These are phyloP conservation scores for Lacanobia oleracea DNA, from an alignment of 2,888 invertebrate species.

Conservation along the genomic window DNA sequence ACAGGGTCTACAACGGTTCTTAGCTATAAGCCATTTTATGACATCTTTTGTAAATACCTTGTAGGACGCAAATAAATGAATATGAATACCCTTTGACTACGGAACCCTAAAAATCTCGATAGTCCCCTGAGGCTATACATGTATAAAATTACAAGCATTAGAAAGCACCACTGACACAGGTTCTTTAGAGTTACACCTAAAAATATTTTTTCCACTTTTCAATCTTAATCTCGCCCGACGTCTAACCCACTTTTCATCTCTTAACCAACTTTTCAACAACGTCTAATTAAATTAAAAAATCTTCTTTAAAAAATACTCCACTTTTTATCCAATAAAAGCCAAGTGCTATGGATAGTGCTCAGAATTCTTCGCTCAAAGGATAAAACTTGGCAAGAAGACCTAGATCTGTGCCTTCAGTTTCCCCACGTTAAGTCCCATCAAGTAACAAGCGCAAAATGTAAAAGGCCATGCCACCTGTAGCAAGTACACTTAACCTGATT, in stretches of 20 bases:
- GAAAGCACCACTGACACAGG: too few relatives aligned
- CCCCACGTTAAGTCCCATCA: constrained; percentile 55
- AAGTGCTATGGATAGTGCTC: constrained; percentile 29
- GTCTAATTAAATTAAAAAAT: constrained; percentile 33
- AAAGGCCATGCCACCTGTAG: constrained; percentile 70
- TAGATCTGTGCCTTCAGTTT: constrained; percentile 42
- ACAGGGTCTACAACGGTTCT: too few relatives aligned
- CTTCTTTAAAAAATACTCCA: constrained; percentile 6
- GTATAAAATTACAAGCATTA: too few relatives aligned
- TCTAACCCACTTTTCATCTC: background rate
- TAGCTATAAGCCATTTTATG: too few relatives aligned
- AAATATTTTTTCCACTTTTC: background rate
- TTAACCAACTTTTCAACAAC: background rate
- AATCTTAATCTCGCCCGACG: background rate
- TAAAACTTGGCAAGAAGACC: constrained; percentile 33
- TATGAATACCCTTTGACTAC: too few relatives aligned
- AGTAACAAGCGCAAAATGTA: constrained; percentile 62
- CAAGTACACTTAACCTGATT: constrained; percentile 69
- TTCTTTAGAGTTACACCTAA: too few relatives aligned
- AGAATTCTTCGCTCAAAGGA: constrained; percentile 27
- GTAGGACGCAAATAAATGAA: too few relatives aligned
- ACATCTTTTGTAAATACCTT: too few relatives aligned
- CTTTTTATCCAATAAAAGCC: constrained; percentile 21
- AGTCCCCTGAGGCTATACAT: too few relatives aligned
- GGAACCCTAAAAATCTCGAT: too few relatives aligned